Evolutionary conservation across 2,888 invertebrate genomes (phyloP).

Genomic region (Rhimphoctona megacephalus): DNA sequence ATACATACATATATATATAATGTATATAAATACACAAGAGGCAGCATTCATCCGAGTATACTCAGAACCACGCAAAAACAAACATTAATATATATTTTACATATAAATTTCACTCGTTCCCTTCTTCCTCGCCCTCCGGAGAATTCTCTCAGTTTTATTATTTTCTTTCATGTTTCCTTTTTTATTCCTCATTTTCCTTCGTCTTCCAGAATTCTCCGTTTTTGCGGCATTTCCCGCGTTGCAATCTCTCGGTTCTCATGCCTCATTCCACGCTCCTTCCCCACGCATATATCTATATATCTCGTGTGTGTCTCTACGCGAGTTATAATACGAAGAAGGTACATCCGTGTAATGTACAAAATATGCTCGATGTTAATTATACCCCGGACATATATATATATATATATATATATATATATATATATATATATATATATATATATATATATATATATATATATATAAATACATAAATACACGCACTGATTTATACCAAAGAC

Average conservation of each 20-base stretch:
- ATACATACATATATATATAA: slow-evolving; percentile 9
- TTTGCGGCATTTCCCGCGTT: slow-evolving; percentile 34
- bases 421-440: background rate
- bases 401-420: background rate
- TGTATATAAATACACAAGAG: background rate
- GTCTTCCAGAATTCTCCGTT: background rate
- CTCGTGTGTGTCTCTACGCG: background rate
- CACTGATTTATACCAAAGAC: background rate
- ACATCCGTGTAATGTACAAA: slow-evolving; percentile 53
- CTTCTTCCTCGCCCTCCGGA: background rate
- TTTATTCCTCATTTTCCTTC: slow-evolving; percentile 5
- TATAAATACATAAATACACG: background rate
- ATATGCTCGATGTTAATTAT: slow-evolving; percentile 59
- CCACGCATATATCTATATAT: background rate
- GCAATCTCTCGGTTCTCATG: slow-evolving; percentile 51
- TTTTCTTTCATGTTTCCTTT: background rate
- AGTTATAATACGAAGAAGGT: slow-evolving; percentile 19
- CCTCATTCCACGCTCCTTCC: slow-evolving; percentile 12
- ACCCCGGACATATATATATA: slow-evolving; percentile 3
- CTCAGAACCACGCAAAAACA: background rate
- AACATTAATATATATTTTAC: slow-evolving; percentile 25
- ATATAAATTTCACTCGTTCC: slow-evolving; percentile 24
- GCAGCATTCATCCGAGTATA: background rate
- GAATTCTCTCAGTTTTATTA: background rate
- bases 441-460: background rate